Percentiles rank a stretch among this genome's conserved stretches.
phyloP scores from a whole-genome alignment of 2,797 vertebrate species.

The Spheniscus humboldti region DNA sequence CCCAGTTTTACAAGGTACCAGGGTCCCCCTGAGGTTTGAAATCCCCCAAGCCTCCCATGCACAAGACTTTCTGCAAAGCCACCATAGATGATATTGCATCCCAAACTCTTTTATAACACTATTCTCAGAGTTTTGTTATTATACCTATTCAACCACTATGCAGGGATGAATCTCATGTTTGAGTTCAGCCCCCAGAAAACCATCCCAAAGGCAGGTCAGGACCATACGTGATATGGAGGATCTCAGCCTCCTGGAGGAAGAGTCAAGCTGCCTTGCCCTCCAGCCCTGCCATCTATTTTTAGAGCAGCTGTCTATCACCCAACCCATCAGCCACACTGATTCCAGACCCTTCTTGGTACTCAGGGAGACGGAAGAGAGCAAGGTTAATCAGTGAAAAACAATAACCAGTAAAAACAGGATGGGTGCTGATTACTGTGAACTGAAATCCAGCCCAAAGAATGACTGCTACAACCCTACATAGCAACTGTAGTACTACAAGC shows the following conservation, averaged over 20 bases:
- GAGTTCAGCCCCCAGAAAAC: background rate
- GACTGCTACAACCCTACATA: background rate
- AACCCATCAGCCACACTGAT: background rate
- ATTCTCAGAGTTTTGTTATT: background rate
- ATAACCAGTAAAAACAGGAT: background rate
- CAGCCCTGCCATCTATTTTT: background rate
- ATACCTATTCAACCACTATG: background rate
- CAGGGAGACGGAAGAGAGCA: background rate
- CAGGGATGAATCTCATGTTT: background rate
- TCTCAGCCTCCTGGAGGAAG: background rate
- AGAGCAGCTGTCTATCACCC: background rate
- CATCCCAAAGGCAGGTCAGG: background rate
- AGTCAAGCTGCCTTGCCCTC: background rate
- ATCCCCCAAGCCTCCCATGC: no score
- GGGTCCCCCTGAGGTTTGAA: background rate
- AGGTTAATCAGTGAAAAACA: constrained; percentile 21
- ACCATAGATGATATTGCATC: background rate
- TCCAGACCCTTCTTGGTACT: background rate
- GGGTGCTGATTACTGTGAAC: background rate
- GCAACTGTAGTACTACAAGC: constrained; percentile 26
- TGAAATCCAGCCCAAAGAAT: background rate
- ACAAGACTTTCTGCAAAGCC: background rate
- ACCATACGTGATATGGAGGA: background rate
- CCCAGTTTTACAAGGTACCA: background rate
- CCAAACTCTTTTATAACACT: background rate